These are phyloP conservation scores for Melanogrammus aeglefinus DNA, from an alignment of 2,797 vertebrate species.

Conservation along the genomic window DNA sequence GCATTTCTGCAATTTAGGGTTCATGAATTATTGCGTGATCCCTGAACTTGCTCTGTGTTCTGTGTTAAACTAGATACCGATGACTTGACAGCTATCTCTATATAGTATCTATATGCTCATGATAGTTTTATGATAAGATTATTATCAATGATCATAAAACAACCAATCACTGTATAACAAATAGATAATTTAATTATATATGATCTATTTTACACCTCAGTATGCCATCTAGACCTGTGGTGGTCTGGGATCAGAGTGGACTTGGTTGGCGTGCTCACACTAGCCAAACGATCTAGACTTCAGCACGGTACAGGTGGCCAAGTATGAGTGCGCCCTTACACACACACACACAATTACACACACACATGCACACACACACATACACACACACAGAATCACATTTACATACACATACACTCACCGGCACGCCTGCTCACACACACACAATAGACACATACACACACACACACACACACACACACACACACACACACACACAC, in stretches of 20 bases:
- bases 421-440: not conserved
- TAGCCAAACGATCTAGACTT: no score
- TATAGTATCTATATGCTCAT: not conserved
- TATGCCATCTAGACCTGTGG: conserved; percentile 48
- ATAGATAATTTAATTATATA: not conserved
- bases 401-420: not conserved
- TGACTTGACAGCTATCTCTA: not conserved
- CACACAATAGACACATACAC: not conserved
- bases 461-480: not conserved
- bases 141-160: not conserved
- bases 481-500: conserved; percentile 3
- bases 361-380: not conserved
- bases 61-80: not conserved
- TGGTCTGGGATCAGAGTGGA: conserved; percentile 16
- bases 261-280: no score
- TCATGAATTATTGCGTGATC: not conserved
- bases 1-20: not conserved
- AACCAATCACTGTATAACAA: not conserved
- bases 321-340: no score
- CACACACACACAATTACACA: no score
- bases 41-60: not conserved
- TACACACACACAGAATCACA: no score
- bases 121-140: not conserved
- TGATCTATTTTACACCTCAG: not conserved
- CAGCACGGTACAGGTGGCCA: no score